Percentiles rank a stretch among this genome's conserved stretches.
phyloP scores from a whole-genome alignment of 1,140 invertebrate genomes.

The Chionoecetes opilio region DNA sequence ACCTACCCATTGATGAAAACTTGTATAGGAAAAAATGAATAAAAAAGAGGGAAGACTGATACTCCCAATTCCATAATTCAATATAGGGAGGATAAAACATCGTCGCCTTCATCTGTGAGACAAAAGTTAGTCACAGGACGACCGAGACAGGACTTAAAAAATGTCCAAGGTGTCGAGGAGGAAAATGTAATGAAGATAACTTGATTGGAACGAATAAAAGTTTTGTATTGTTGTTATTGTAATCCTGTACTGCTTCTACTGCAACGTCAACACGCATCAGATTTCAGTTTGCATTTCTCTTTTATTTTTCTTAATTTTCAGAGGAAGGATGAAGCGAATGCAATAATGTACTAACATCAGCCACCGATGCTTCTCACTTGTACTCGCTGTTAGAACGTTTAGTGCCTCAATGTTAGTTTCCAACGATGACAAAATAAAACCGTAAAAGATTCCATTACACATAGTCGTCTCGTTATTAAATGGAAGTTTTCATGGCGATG shows the following conservation, averaged over 20 bases:
- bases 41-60: neutral
- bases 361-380: neutral
- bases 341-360: neutral
- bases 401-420: neutral
- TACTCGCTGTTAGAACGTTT: neutral
- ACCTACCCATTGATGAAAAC: neutral
- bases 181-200: too few relatives aligned
- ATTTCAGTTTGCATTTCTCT: too few relatives aligned
- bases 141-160: too few relatives aligned
- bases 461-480: neutral
- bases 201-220: too few relatives aligned
- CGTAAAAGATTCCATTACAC: neutral
- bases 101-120: too few relatives aligned
- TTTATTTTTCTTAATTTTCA: neutral
- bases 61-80: too few relatives aligned
- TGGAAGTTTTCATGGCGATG: neutral
- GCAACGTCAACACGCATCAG: too few relatives aligned
- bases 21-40: neutral
- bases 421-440: conserved; percentile 1
- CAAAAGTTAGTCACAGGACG: too few relatives aligned
- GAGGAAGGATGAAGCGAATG: neutral
- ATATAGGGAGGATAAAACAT: too few relatives aligned
- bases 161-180: too few relatives aligned
- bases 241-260: too few relatives aligned
- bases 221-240: too few relatives aligned